Conservation (phyloP, 2,888 invertebrate genomes). For the Nemoura dubitans region DNA sequence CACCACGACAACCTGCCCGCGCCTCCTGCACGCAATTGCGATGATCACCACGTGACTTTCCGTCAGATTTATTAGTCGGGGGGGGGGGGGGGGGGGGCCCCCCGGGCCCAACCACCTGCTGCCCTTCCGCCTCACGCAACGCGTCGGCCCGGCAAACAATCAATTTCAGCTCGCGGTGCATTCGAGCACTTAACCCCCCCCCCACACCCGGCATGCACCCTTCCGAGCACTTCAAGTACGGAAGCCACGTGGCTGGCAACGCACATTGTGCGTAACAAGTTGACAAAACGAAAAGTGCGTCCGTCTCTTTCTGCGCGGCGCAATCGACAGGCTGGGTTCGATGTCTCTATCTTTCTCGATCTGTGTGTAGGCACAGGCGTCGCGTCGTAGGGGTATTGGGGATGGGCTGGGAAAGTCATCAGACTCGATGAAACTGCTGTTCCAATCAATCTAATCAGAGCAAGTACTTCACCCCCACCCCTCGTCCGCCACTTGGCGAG, state of each 20-base stretch:
- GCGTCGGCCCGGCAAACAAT: constrained; percentile 23
- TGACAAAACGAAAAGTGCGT: background rate
- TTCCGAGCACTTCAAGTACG: background rate
- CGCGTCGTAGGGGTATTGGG: background rate
- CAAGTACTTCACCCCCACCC: constrained; percentile 45
- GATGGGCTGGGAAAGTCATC: constrained; percentile 44
- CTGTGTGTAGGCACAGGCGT: background rate
- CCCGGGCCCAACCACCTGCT: constrained; percentile 24
- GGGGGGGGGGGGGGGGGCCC: background rate
- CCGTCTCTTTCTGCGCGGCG: background rate
- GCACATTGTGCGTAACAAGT: background rate
- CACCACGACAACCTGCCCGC: too few relatives aligned
- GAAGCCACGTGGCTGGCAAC: background rate
- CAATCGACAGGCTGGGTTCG: background rate
- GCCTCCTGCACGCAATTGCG: background rate
- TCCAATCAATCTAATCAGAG: constrained; percentile 52
- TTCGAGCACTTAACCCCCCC: background rate
- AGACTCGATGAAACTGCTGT: constrained; percentile 49
- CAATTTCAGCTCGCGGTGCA: constrained; percentile 7
- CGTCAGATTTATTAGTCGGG: background rate
- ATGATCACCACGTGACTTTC: background rate
- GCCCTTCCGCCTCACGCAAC: constrained; percentile 18
- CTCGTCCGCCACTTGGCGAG: background rate
- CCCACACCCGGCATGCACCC: background rate
- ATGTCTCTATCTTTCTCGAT: background rate